phyloP scores from a whole-genome alignment of 1,140 invertebrate genomes.

The Halesus radiatus region DNA sequence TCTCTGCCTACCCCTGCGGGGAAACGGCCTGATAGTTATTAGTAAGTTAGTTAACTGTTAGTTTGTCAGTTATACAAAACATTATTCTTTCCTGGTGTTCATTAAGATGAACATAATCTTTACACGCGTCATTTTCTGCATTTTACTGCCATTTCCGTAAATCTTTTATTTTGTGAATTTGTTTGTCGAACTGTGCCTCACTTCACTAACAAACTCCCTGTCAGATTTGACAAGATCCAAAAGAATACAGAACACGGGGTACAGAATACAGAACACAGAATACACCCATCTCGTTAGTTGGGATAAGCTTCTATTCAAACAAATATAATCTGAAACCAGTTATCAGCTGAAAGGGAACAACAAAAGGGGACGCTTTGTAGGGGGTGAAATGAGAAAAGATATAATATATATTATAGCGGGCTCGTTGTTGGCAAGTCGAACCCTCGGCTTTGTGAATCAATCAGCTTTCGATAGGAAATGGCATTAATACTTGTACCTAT shows the following conservation, averaged over 20 bases:
- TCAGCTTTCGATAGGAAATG: conserved; percentile 43
- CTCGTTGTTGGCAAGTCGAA: conserved; percentile 18
- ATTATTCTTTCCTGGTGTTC: too few relatives aligned
- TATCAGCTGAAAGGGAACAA: not conserved
- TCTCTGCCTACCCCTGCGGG: too few relatives aligned
- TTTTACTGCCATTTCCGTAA: too few relatives aligned
- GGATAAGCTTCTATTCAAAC: conserved; percentile 42
- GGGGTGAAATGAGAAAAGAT: conserved; percentile 33
- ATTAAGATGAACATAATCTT: too few relatives aligned
- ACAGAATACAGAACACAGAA: not conserved
- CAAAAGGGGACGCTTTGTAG: not conserved
- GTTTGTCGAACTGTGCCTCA: not conserved
- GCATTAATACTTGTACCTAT: not conserved
- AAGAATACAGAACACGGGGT: not conserved
- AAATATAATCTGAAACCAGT: conserved; percentile 48
- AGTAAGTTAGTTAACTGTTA: too few relatives aligned
- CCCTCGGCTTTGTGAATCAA: conserved; percentile 45
- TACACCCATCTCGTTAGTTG: conserved; percentile 17
- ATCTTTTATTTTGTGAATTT: too few relatives aligned
- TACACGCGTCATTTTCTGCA: too few relatives aligned
- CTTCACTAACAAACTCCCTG: conserved; percentile 5
- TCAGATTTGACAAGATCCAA: conserved; percentile 15
- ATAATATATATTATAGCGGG: conserved; percentile 31
- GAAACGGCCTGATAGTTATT: too few relatives aligned
- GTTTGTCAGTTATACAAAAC: too few relatives aligned